These are phyloP conservation scores for Nephrotoma appendiculata DNA, from an alignment of 2,888 invertebrate genomes.

Conservation along the genomic window DNA sequence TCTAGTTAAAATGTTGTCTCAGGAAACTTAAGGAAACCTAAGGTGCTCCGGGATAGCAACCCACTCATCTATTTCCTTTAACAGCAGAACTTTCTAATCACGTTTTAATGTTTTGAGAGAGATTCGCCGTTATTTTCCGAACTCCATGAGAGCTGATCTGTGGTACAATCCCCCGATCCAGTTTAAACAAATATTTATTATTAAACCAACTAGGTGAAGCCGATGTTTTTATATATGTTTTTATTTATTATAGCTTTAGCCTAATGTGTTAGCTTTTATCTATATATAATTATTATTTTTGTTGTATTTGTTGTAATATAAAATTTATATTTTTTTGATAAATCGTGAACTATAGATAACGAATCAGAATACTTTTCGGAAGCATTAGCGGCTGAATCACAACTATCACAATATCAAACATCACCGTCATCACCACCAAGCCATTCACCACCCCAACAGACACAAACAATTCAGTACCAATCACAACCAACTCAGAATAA, in stretches of 20 bases:
- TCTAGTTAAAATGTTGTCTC: no score
- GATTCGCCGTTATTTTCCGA: no score
- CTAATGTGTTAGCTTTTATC: not conserved
- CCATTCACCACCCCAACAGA: not conserved
- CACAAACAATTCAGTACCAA: constrained; percentile 8
- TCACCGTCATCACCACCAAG: not conserved
- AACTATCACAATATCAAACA: constrained; percentile 32
- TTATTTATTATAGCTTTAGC: not conserved
- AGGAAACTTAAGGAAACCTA: no score
- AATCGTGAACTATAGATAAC: constrained; percentile 15
- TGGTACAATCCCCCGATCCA: no score
- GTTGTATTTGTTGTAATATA: not conserved
- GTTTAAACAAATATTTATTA: no score
- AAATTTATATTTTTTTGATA: not conserved
- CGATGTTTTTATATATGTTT: not conserved
- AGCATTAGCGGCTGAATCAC: constrained; percentile 32
- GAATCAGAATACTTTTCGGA: constrained; percentile 35
- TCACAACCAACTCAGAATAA: constrained; percentile 10
- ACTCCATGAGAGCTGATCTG: no score
- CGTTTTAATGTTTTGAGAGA: no score
- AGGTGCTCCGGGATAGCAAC: no score
- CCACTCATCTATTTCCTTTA: no score
- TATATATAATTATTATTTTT: not conserved
- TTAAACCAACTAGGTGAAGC: no score
- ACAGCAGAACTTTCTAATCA: no score